Base-by-base conservation (phyloP, 1,140 invertebrate species). In the Reticulitermes speratus region DNA sequence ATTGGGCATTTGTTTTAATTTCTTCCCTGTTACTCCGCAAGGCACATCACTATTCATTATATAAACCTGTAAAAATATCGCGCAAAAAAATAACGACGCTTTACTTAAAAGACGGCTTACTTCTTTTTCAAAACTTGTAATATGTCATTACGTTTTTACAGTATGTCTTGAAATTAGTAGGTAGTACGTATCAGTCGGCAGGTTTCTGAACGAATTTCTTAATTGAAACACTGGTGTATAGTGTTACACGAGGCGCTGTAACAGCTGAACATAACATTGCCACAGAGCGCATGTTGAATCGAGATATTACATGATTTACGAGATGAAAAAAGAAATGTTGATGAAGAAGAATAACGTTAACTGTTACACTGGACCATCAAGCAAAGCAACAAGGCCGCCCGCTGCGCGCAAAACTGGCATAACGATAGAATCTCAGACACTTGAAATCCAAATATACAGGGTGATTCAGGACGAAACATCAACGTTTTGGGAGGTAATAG, bases 301-400 rank as follows among this genome's bases (percentile, higher is more conserved):
- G 25, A 16, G n/a, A 75, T 75, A 75, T 75, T 75, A 75, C 8
- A 75, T 75, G 65, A 75, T 75, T 75, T 75, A 75, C 65, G 65
- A 75, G 65, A 75, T n/a, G n/a, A 16, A 30, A n/a, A 75, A n/a
- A 75, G 1, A 75, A 75, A 30, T 2, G 65, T 55, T 19, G 52
- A 55, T 55, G 14, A 2, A n/a, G n/a, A 75, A 75, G 65, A 75
- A 75, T 75, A 75, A 75, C 25, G n/a, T 75, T 75, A 75, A 75
- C 65, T 75, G 65, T 25, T 75, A 9, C 65, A 30, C 7, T 30
- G 65, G 65, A 75, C 65, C 65, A 75, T 25, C 65, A 75, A 30
- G 6, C 65, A 75, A 14, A 30, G 65, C n/a, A 1, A n/a, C n/a
- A 12, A 23, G 59, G 25, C n/a, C 25, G 7, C 0, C 25, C 9